Conservation (phyloP, 2,797 vertebrate genomes). For the Typhlichthys eigenmanni region DNA sequence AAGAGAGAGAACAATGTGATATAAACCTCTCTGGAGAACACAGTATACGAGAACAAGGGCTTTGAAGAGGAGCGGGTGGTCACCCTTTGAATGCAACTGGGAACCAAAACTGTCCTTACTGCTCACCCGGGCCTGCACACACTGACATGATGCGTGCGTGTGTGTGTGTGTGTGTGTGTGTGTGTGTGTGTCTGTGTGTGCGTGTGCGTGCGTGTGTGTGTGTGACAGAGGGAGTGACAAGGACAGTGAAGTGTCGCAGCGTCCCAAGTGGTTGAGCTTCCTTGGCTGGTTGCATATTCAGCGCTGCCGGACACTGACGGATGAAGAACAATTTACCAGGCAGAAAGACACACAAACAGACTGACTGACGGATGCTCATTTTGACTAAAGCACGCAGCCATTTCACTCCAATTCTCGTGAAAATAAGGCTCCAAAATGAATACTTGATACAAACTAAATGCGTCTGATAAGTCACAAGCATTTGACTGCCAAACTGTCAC, state of each 20-base stretch:
- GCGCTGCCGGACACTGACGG: constrained; percentile 50
- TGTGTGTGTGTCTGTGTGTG: constrained; percentile 3
- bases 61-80: constrained; percentile 3
- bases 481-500: too few relatives aligned
- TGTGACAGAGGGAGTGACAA: constrained; percentile 28
- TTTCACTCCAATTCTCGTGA: too few relatives aligned
- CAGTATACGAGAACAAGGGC: neutral
- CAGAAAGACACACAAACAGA: neutral
- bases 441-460: too few relatives aligned
- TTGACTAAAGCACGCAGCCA: too few relatives aligned
- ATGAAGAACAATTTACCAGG: constrained; percentile 53
- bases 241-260: constrained; percentile 13
- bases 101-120: constrained; percentile 45
- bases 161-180: constrained; percentile 16
- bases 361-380: neutral
- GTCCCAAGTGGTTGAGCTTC: constrained; percentile 57
- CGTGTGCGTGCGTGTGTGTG: neutral
- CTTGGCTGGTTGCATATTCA: constrained; percentile 66
- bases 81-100: constrained; percentile 40
- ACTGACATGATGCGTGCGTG: constrained; percentile 42
- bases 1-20: neutral
- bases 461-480: too few relatives aligned
- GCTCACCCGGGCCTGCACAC: constrained; percentile 50
- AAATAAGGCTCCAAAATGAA: too few relatives aligned
- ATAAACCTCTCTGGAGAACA: neutral